Conservation (phyloP, 1,140 invertebrate genomes). For the Anoplophora glabripennis region DNA sequence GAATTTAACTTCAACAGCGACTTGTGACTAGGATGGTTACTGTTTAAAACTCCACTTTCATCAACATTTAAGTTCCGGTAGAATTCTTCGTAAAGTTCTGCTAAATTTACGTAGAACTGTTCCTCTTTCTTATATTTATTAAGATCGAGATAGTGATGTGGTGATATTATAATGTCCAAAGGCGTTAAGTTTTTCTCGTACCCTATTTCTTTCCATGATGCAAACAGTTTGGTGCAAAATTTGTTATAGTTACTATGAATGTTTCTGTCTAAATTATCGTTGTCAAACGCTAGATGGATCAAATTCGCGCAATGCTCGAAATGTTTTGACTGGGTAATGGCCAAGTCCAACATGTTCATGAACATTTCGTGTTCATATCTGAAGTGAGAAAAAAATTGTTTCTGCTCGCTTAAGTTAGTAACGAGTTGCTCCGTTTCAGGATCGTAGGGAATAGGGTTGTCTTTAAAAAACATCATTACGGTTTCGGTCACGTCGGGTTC, state of each 20-base stretch:
- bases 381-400: slow-evolving; percentile 28
- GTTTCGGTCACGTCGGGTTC: slow-evolving; percentile 40
- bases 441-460: slow-evolving; percentile 30
- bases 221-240: slow-evolving; percentile 31
- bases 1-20: slow-evolving; percentile 33
- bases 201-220: slow-evolving; percentile 24
- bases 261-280: slow-evolving; percentile 22
- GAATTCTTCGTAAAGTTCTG: slow-evolving; percentile 29
- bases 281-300: slow-evolving; percentile 26
- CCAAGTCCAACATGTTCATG: slow-evolving; percentile 39
- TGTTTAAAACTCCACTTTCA: slow-evolving; percentile 34
- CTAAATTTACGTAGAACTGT: slow-evolving; percentile 29
- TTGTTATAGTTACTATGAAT: slow-evolving; percentile 22
- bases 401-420: slow-evolving; percentile 4
- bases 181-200: slow-evolving; percentile 23
- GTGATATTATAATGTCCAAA: slow-evolving; percentile 26
- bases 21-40: slow-evolving; percentile 35
- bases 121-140: slow-evolving; percentile 24
- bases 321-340: slow-evolving; percentile 26
- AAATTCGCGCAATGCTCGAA: slow-evolving; percentile 29
- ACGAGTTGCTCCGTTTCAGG: slow-evolving; percentile 30
- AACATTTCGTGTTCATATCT: slow-evolving; percentile 26
- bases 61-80: slow-evolving; percentile 11
- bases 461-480: slow-evolving; percentile 47
- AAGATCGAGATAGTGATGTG: slow-evolving; percentile 29